Evolutionary conservation across 2,113 vertebrate genomes (phyloP).

Genomic region (Tringa solitaria): DNA sequence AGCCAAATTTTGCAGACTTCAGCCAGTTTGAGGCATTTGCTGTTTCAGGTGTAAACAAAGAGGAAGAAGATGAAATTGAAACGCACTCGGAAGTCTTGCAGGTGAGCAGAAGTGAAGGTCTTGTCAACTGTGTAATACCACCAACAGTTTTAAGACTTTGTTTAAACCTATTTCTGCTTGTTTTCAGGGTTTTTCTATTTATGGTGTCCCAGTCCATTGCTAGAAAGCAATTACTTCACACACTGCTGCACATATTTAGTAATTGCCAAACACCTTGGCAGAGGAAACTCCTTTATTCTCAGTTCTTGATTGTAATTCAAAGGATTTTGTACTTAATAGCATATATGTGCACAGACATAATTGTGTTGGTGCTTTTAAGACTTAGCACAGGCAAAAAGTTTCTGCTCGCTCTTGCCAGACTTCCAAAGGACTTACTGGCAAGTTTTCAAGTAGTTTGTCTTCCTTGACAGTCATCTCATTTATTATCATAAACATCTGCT

Average conservation of each 20-base stretch:
- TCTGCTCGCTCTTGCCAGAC: background rate
- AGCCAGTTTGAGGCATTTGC: constrained; percentile 95
- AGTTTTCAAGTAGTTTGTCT: background rate
- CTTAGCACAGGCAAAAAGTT: background rate
- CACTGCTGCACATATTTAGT: background rate
- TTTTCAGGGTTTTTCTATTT: background rate
- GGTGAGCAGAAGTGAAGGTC: constrained; percentile 68
- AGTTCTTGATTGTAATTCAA: background rate
- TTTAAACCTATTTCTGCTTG: background rate
- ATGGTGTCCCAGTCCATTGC: background rate
- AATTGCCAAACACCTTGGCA: background rate
- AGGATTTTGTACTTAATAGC: background rate
- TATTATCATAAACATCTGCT: background rate
- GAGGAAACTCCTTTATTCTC: background rate
- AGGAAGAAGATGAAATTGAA: constrained; percentile 87
- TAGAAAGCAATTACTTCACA: background rate
- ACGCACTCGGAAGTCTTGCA: constrained; percentile 82
- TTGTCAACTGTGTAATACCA: background rate
- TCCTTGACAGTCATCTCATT: no score
- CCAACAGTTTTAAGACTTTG: background rate
- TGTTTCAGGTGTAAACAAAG: constrained; percentile 82
- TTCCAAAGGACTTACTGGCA: background rate
- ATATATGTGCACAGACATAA: background rate
- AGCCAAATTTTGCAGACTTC: constrained; percentile 99
- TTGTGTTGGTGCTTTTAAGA: background rate